Percentiles rank a stretch among this genome's conserved stretches.
Evolutionary conservation across 2,113 vertebrate genomes (phyloP).

Genomic region (Muntiacus reevesi): DNA sequence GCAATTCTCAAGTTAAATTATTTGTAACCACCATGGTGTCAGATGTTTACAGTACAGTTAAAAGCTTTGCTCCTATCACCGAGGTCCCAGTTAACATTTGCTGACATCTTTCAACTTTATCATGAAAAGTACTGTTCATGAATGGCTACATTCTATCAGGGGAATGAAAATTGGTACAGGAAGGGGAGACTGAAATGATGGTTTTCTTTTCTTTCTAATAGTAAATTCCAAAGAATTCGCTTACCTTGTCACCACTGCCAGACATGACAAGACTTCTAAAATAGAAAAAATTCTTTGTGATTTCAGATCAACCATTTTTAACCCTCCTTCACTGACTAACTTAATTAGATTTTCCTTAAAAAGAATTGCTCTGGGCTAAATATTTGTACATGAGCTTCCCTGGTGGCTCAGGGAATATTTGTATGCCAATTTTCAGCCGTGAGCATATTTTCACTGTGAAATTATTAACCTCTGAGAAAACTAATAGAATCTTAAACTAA

Average conservation of each 20-base stretch:
- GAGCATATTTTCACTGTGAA: slow-evolving; percentile 8
- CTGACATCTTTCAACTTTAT: background rate
- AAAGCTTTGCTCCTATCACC: background rate
- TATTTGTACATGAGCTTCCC: background rate
- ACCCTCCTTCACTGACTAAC: background rate
- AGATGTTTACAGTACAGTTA: background rate
- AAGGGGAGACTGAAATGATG: background rate
- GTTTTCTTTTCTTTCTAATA: background rate
- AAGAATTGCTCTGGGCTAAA: background rate
- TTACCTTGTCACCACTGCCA: background rate
- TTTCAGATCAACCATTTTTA: slow-evolving; percentile 21
- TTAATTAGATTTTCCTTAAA: slow-evolving; percentile 50
- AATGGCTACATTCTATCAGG: background rate
- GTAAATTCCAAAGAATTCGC: background rate
- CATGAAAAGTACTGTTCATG: background rate
- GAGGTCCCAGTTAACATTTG: background rate
- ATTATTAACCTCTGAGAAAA: slow-evolving; percentile 53
- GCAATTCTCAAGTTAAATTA: background rate
- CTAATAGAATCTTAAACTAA: background rate
- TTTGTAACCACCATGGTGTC: background rate
- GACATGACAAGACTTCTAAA: background rate
- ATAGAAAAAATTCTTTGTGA: slow-evolving; percentile 1
- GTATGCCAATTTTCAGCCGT: background rate
- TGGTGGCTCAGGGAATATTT: background rate
- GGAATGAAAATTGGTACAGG: background rate